phyloP scores from a whole-genome alignment of 2,113 vertebrate species.

The human (Homo sapiens) region DNA sequence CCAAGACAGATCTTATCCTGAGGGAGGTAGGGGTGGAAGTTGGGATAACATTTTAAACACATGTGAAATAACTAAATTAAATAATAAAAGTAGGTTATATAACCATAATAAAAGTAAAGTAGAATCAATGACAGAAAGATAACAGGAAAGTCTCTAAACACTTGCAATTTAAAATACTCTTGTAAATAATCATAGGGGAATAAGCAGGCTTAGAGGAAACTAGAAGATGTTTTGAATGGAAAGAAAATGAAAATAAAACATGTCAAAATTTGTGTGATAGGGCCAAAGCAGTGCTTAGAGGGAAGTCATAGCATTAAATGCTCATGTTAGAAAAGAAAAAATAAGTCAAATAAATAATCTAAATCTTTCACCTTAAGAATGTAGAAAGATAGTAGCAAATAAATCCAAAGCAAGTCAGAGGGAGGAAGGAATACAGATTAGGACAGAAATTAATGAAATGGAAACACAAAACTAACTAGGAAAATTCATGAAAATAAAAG shows the following conservation, averaged over 20 bases:
- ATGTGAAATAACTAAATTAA: not conserved
- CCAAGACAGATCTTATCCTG: not conserved
- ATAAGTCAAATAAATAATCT: not conserved
- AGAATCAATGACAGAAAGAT: not conserved
- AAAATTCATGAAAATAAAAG: not conserved
- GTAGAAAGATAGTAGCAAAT: not conserved
- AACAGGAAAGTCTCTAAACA: not conserved
- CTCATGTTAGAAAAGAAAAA: not conserved
- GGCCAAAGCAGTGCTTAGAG: not conserved
- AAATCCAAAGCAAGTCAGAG: not conserved
- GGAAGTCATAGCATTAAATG: not conserved
- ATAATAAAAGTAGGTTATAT: constrained; percentile 8
- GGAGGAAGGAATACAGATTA: constrained; percentile 9
- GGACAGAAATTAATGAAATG: not conserved
- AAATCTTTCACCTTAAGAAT: not conserved
- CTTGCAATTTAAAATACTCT: not conserved
- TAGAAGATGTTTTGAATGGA: not conserved
- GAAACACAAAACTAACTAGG: not conserved
- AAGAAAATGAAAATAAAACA: not conserved
- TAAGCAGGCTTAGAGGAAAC: not conserved
- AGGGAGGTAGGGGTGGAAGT: not conserved
- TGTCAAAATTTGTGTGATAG: not conserved
- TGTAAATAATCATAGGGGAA: not conserved
- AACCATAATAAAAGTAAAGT: not conserved
- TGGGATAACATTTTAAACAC: not conserved